A percentile compares a stretch with the other conserved stretches of the same genome.
Conservation (phyloP, 37 sponge, comb jelly and placozoan species). For the Axinella damicornis region DNA sequence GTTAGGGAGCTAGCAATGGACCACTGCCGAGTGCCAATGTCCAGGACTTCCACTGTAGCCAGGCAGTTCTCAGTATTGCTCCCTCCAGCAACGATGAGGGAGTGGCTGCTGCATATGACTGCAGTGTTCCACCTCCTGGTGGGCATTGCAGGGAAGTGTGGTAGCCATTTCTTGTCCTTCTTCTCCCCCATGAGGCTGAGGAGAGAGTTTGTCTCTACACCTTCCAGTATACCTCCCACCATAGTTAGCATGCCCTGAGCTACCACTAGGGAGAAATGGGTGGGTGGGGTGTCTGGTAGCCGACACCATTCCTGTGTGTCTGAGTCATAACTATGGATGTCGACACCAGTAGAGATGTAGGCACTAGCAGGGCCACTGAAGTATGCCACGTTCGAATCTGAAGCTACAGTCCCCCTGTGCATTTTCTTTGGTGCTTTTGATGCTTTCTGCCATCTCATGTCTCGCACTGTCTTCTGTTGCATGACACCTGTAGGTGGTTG, state of each 20-base stretch:
- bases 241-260: background rate
- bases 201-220: background rate
- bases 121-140: background rate
- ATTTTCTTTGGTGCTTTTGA: too few species aligned
- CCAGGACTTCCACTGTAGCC: constrained; percentile 9
- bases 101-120: background rate
- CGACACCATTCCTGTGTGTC: background rate
- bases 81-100: constrained; percentile 13
- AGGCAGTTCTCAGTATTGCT: background rate
- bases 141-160: constrained; percentile 5
- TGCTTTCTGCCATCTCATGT: too few species aligned
- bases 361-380: too few species aligned
- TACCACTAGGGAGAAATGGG: background rate
- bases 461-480: too few species aligned
- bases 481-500: too few species aligned
- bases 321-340: background rate
- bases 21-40: background rate
- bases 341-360: too few species aligned
- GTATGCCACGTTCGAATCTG: too few species aligned
- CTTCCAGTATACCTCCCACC: background rate
- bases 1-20: background rate
- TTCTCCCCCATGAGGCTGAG: background rate
- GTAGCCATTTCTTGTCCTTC: background rate
- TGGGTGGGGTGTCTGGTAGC: background rate
- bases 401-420: too few species aligned